These are phyloP conservation scores for Rhingia rostrata DNA, from an alignment of 2,888 invertebrate species.

Conservation along the genomic window DNA sequence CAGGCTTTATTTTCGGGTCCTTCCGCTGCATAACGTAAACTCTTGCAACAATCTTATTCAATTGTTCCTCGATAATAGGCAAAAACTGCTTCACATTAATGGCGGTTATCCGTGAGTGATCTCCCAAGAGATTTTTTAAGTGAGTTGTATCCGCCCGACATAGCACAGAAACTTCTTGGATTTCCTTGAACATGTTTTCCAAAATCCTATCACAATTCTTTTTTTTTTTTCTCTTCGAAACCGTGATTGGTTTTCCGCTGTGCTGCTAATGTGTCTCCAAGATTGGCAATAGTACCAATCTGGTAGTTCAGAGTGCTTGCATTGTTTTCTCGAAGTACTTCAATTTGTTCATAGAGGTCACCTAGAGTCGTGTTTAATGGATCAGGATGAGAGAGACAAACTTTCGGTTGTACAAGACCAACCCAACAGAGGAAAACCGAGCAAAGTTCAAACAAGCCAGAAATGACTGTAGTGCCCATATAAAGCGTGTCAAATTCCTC, in stretches of 20 bases:
- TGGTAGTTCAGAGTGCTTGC: constrained; percentile 77
- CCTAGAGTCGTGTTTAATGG: constrained; percentile 79
- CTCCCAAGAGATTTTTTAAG: constrained; percentile 84
- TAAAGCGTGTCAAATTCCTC: too few species aligned
- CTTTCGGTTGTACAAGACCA: too few species aligned
- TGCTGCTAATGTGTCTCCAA: constrained; percentile 76
- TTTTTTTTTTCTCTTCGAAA: constrained; percentile 66
- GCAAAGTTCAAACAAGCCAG: too few species aligned
- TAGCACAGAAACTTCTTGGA: constrained; percentile 81
- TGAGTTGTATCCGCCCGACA: constrained; percentile 84
- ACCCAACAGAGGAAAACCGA: too few species aligned
- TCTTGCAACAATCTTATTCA: constrained; percentile 84
- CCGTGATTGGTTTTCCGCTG: constrained; percentile 76
- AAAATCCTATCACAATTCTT: constrained; percentile 77
- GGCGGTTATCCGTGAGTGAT: constrained; percentile 85
- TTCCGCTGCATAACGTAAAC: constrained; percentile 82
- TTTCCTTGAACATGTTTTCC: constrained; percentile 77
- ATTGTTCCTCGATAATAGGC: constrained; percentile 84
- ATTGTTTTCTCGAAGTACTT: constrained; percentile 77
- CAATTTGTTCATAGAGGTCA: constrained; percentile 80
- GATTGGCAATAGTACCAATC: constrained; percentile 76
- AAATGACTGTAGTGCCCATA: too few species aligned
- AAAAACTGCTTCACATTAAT: constrained; percentile 85
- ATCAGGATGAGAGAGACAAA: too few species aligned
- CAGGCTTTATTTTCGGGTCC: constrained; percentile 71